Conservation (phyloP, 1,140 invertebrate genomes). For the Sesamia nonagrioides region DNA sequence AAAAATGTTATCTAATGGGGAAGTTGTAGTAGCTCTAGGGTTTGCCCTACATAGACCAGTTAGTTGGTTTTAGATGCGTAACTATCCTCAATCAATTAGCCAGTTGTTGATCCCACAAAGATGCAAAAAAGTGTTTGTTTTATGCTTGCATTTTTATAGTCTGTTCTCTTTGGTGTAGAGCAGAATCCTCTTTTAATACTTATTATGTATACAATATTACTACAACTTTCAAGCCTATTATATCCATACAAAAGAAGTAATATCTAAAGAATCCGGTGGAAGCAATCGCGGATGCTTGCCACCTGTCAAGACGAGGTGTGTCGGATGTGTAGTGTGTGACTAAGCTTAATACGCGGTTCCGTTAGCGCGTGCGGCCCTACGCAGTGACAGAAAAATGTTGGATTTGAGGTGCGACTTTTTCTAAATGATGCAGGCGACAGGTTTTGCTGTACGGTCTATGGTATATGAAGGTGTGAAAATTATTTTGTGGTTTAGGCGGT, state of each 20-base stretch:
- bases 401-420: constrained; percentile 31
- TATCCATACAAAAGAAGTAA: constrained; percentile 8
- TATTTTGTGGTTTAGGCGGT: constrained; percentile 24
- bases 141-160: neutral
- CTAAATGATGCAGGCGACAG: neutral
- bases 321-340: constrained; percentile 51
- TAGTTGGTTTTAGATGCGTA: too few species aligned
- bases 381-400: constrained; percentile 27
- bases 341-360: constrained; percentile 64
- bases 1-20: too few species aligned
- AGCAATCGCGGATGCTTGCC: constrained; percentile 63
- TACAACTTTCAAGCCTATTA: constrained; percentile 23
- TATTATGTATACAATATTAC: too few species aligned
- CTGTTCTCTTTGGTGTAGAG: neutral
- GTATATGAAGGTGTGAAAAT: constrained; percentile 26
- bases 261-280: constrained; percentile 74
- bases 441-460: constrained; percentile 10
- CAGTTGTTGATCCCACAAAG: too few species aligned
- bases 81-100: too few species aligned
- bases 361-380: constrained; percentile 69
- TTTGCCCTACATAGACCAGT: too few species aligned
- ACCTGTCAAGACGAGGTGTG: constrained; percentile 59
- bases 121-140: too few species aligned
- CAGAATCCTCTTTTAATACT: too few species aligned
- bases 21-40: too few species aligned